Evolutionary conservation across 2,888 invertebrate genomes (phyloP), one percentile per base, ranked within the genome.

Genomic region (Lithophane ornitopus): DNA sequence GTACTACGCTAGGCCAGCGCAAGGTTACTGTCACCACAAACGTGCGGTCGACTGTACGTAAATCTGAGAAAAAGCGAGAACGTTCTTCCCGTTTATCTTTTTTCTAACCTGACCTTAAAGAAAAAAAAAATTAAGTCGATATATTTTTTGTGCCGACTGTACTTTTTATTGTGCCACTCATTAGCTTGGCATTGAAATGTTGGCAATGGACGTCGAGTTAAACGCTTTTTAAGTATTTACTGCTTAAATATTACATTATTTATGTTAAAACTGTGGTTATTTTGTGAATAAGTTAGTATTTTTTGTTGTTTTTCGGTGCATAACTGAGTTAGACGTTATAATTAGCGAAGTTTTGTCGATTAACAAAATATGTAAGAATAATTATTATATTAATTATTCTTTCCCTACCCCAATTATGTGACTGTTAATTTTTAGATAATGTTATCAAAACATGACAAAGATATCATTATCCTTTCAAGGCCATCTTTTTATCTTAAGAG

Each of bases 111-210:
- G 80, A 80, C 85, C 83, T 85, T 85, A 39, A 0, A 78, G 16
- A 11, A 34, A 78, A 22, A 11, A 34, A 34, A 34, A 34, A 2
- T 34, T 2, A 34, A 68, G 41, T 67, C 56, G 44, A 74, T 74
- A 59, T 52, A 63, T 80, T 87, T 87, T 85, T 85, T 88, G 62
- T 52, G 58, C 34, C 22, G 74, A 76, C 82, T 82, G 85, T 87
- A 85, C 82, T 84, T 82, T 87, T 87, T 85, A 80, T 77, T 73
- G 76, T 77, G 49, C 46, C 76, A 52, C 70, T 80, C 75, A 80
- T 86, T 80, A 83, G 72, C 67, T 7, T 79, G 81, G 71, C 87
- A 87, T 87, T 87, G 85, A 80, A 71, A 68, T n/a, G 67, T 62
- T 82, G 81, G 84, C 82, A 84, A 85, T 88, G 88, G 74, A 59